These are phyloP conservation scores for Acleris holmiana DNA, from an alignment of 2,888 invertebrate genomes.

Conservation along the genomic window DNA sequence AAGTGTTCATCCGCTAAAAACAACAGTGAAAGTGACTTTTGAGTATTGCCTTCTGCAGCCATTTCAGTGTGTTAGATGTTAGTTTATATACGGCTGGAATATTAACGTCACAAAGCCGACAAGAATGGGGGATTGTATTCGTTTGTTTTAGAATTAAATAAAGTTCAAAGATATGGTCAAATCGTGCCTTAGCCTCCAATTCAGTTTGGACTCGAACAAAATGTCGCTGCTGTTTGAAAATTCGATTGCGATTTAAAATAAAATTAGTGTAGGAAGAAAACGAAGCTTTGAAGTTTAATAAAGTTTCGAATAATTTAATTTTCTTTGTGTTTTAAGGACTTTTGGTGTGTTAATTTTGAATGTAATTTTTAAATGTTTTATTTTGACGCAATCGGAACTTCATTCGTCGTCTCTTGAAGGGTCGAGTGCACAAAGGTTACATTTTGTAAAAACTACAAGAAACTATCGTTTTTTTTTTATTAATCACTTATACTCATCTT, in stretches of 20 bases:
- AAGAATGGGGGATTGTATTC: constrained; percentile 66
- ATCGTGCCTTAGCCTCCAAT: constrained; percentile 80
- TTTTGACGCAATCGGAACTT: constrained; percentile 24
- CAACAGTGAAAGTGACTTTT: constrained; percentile 1
- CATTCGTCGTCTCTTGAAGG: background rate
- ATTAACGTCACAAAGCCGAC: constrained; percentile 18
- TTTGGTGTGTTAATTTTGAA: constrained; percentile 36
- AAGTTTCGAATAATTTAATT: too few species aligned
- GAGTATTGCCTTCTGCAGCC: constrained; percentile 23
- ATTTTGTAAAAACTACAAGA: background rate
- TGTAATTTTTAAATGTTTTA: constrained; percentile 14
- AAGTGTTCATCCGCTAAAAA: background rate
- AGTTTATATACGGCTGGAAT: constrained; percentile 12
- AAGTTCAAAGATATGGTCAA: constrained; percentile 81
- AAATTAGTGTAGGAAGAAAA: constrained; percentile 18
- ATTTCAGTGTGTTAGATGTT: constrained; percentile 18
- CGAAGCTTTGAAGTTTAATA: background rate
- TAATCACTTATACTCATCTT: background rate
- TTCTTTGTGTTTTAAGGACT: constrained; percentile 11
- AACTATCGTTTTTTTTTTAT: background rate
- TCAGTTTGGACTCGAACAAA: constrained; percentile 56
- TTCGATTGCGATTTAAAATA: constrained; percentile 21
- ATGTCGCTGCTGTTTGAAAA: constrained; percentile 23
- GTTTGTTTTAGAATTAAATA: constrained; percentile 75
- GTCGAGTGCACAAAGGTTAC: too few species aligned